These are phyloP conservation scores for Pelvicachromis taeniatus DNA, from an alignment of 2,113 vertebrate species.

Conservation along the genomic window DNA sequence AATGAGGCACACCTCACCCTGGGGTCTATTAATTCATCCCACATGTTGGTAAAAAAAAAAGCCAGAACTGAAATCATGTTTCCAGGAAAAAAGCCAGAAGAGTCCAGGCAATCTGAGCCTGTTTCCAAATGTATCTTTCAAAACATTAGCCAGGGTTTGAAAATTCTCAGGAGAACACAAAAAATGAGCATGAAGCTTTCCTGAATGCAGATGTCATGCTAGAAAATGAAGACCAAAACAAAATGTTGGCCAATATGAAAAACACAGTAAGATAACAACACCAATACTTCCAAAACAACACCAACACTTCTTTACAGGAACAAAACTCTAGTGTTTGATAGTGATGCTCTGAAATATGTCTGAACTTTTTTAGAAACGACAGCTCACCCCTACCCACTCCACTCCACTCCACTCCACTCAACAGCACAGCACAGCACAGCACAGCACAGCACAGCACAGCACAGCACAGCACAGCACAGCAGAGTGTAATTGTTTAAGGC, in stretches of 20 bases:
- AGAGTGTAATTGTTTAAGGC: neutral
- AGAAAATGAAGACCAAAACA: neutral
- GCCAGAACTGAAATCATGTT: neutral
- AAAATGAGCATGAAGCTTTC: neutral
- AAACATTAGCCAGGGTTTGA: neutral
- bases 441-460: no score
- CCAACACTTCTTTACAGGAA: neutral
- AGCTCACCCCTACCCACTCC: no score
- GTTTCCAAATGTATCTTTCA: neutral
- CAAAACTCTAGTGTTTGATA: neutral
- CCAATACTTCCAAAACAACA: neutral
- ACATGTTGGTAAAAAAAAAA: neutral
- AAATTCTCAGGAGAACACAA: neutral
- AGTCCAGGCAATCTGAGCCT: neutral
- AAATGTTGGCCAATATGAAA: neutral
- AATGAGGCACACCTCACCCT: neutral
- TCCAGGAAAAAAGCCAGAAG: neutral
- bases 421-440: no score
- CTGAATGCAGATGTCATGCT: neutral
- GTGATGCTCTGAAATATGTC: neutral
- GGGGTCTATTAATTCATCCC: neutral
- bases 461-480: no score
- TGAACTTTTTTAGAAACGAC: neutral
- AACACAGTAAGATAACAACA: neutral
- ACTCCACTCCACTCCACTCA: no score